Evolutionary conservation across 2,113 vertebrate species (phyloP), one percentile per base, ranked within the genome.

Genomic region (Rousettus leschenaultii): DNA sequence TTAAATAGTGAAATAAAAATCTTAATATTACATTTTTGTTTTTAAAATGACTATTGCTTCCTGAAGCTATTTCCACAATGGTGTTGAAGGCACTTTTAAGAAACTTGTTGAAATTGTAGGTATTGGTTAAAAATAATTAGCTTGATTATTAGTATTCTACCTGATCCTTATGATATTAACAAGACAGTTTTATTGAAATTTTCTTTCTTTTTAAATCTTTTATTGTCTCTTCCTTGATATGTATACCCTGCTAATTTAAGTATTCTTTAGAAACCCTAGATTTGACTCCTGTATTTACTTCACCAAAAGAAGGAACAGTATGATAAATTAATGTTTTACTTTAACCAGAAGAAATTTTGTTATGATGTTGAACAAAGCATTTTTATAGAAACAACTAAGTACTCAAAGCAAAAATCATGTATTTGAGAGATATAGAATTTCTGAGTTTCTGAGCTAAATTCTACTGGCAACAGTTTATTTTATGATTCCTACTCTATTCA

Each of bases 261-360:
- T 57, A 86, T 96, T 97, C 94, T 97, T 98, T 98, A 95, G 97
- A 97, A 95, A 89, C 71, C 61, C 14, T 84, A 78, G 6, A 6
- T 71, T 92, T 95, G 9, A 75, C 11, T 35, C 16, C 89, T 97
- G 71, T 96, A 95, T 98, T 97, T 97, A 96, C 92, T 97, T 97
- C 66, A 95, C 15, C 95, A 45, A 95, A 94, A 97, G 95, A 96
- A 96, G 95, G 38, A 86, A 30, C 3, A 71, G 9, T n/a, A n/a
- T 93, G 70, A 43, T 28, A 97, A 97, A 97, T 97, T 96, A 95
- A 96, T 96, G 93, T 95, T 97, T 97, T 97, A 89, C 51, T 97
- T 97, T 95, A 57, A 85, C 66, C 79, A 95, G 30, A 6, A 71
- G 11, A 65, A 96, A 87, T 66, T 6, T 82, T 90, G 59, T 97